These are phyloP conservation scores for Zelostemma sp. DNA, from an alignment of 1,140 invertebrate species.

Conservation along the genomic window DNA sequence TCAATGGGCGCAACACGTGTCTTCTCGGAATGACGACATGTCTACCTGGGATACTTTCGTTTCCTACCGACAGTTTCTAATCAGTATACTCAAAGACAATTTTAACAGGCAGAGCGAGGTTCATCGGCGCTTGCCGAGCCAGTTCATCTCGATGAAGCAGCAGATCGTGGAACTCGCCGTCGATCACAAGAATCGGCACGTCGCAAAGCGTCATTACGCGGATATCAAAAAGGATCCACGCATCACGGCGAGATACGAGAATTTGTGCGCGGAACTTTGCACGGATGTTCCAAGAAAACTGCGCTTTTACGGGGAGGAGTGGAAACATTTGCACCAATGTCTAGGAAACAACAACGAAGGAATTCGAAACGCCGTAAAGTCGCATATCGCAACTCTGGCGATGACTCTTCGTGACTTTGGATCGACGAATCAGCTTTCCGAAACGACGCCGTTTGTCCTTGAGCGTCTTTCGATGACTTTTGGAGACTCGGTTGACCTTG, in stretches of 20 bases:
- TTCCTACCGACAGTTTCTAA: conserved; percentile 52
- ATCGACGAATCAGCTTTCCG: not conserved
- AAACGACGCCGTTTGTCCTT: not conserved
- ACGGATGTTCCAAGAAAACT: conserved; percentile 18
- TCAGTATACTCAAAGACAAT: conserved; percentile 3
- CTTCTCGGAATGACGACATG: conserved; percentile 49
- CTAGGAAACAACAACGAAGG: not conserved
- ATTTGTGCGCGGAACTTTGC: conserved; percentile 42
- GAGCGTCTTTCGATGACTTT: not conserved
- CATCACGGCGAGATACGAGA: conserved; percentile 30
- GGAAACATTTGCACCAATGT: conserved; percentile 39
- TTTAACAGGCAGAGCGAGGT: not conserved
- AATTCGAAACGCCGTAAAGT: conserved; percentile 23
- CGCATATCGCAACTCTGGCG: conserved; percentile 40
- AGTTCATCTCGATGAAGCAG: conserved; percentile 38
- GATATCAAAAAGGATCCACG: conserved; percentile 9
- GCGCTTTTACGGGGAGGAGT: conserved; percentile 34
- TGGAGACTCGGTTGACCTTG: not conserved
- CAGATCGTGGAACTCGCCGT: conserved; percentile 63
- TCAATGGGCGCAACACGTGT: conserved; percentile 51
- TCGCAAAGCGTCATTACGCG: conserved; percentile 60
- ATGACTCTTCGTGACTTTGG: conserved; percentile 24
- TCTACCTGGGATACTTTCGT: conserved; percentile 56
- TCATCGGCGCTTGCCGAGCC: conserved; percentile 6
- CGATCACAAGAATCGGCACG: conserved; percentile 58